These are phyloP conservation scores for Smutsia gigantea DNA, from an alignment of 2,797 vertebrate genomes.

Conservation along the genomic window DNA sequence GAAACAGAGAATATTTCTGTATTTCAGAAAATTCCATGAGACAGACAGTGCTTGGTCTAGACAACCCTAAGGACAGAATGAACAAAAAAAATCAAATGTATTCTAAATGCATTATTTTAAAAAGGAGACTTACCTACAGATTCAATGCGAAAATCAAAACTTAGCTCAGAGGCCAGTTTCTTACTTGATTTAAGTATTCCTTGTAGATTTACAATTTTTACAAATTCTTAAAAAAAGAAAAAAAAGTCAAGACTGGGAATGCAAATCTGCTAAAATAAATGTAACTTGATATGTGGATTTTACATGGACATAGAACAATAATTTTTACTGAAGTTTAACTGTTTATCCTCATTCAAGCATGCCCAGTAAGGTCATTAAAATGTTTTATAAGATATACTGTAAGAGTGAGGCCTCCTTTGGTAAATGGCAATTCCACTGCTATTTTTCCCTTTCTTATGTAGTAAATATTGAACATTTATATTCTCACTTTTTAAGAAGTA, in stretches of 20 bases:
- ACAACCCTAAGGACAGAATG: background rate
- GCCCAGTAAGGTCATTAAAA: background rate
- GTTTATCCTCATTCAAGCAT: background rate
- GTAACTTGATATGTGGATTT: background rate
- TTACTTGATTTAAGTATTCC: conserved; percentile 98
- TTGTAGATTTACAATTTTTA: conserved; percentile 98
- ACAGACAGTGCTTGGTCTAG: background rate
- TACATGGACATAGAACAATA: conserved; percentile 29
- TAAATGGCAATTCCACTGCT: background rate
- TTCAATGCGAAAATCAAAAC: conserved; percentile 97
- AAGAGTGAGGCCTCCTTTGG: background rate
- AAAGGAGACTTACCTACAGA: conserved; percentile 93
- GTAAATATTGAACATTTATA: background rate
- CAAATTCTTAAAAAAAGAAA: conserved; percentile 89
- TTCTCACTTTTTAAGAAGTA: background rate
- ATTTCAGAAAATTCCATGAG: conserved; percentile 1
- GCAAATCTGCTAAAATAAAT: conserved; percentile 58
- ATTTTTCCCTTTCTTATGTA: background rate
- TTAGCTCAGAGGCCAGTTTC: conserved; percentile 98
- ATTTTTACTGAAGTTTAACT: conserved; percentile 46
- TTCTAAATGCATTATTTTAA: background rate
- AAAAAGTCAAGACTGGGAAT: conserved; percentile 18
- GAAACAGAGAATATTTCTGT: background rate
- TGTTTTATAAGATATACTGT: background rate
- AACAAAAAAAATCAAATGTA: background rate